Conservation (phyloP, 2,888 invertebrate genomes). For the Tillus elongatus region DNA sequence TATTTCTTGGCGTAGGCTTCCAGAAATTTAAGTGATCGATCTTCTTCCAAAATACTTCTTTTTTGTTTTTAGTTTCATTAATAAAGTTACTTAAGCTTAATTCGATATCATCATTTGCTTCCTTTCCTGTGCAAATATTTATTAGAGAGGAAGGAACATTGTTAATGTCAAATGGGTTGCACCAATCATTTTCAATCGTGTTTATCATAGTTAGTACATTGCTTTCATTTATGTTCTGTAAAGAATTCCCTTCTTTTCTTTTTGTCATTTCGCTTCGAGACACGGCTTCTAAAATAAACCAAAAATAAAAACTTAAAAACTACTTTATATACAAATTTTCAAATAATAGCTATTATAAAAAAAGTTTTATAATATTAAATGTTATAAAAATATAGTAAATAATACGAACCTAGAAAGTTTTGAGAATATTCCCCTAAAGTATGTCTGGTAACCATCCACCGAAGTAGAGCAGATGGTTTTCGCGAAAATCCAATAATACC, state of each 20-base stretch:
- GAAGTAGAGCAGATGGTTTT: slow-evolving; percentile 3
- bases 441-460: slow-evolving; percentile 2
- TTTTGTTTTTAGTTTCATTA: slow-evolving; percentile 4
- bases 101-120: slow-evolving; percentile 7
- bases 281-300: too few relatives aligned
- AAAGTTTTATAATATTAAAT: too few relatives aligned
- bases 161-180: too few relatives aligned
- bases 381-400: too few relatives aligned
- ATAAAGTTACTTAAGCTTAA: not conserved
- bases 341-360: too few relatives aligned
- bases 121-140: slow-evolving; percentile 12
- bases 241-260: too few relatives aligned
- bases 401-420: slow-evolving; percentile 14
- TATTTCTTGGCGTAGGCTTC: slow-evolving; percentile 8
- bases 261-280: too few relatives aligned
- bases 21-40: slow-evolving; percentile 6
- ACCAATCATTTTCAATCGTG: too few relatives aligned
- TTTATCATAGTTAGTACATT: too few relatives aligned
- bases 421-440: slow-evolving; percentile 12
- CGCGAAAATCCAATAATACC: slow-evolving; percentile 16
- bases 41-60: slow-evolving; percentile 9
- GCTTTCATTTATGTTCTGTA: too few relatives aligned
- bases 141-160: too few relatives aligned
- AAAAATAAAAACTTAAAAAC: not conserved
- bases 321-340: not conserved